Conservation (phyloP, 2,797 vertebrate species). For the Melanotaenia boesemani region DNA sequence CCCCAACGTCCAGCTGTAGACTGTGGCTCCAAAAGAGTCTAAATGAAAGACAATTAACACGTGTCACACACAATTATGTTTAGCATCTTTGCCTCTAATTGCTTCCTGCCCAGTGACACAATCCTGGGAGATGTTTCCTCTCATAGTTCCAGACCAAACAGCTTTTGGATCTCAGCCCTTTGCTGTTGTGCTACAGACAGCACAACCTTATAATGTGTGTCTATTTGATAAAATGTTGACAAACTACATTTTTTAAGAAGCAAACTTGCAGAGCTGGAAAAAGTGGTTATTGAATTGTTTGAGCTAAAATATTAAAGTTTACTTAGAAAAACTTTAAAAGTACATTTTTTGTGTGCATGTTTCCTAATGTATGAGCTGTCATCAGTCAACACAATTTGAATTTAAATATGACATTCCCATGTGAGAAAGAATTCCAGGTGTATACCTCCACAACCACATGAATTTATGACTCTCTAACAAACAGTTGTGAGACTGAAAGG, state of each 20-base stretch:
- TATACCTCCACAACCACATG: too few species aligned
- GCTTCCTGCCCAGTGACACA: constrained; percentile 67
- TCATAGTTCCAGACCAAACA: constrained; percentile 34
- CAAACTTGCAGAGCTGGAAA: neutral
- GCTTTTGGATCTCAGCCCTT: constrained; percentile 7
- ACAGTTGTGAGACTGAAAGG: too few species aligned
- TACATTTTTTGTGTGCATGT: too few species aligned
- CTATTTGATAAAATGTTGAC: neutral
- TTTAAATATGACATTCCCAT: too few species aligned
- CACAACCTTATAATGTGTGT: neutral
- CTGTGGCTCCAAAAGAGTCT: constrained; percentile 58
- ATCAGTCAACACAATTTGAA: too few species aligned
- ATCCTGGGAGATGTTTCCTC: constrained; percentile 58
- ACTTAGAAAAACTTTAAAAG: too few species aligned
- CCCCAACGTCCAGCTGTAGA: constrained; percentile 56
- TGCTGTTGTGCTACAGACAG: neutral
- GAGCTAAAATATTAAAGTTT: too few species aligned
- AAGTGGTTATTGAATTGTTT: neutral
- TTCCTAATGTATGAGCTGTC: too few species aligned
- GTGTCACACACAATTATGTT: constrained; percentile 78
- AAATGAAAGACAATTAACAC: constrained; percentile 79
- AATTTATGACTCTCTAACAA: too few species aligned
- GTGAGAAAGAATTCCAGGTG: too few species aligned
- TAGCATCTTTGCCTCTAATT: constrained; percentile 74
- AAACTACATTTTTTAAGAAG: neutral